Conservation (phyloP, 2,113 vertebrate genomes). For the Corydoras sp. region DNA sequence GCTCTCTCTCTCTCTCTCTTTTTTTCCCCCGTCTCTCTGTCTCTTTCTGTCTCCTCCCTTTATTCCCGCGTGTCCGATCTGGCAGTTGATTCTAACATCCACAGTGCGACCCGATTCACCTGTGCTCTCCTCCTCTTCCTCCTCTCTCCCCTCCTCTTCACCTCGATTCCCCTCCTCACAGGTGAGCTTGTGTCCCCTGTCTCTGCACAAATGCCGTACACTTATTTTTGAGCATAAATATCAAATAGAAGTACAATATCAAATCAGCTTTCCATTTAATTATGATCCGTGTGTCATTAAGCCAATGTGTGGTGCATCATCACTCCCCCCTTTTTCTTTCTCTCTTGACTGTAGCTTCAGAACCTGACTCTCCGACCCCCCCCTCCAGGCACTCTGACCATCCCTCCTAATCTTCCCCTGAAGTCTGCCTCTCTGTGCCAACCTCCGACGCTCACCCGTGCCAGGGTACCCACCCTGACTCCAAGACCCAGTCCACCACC, state of each 20-base stretch:
- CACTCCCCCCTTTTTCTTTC: background rate
- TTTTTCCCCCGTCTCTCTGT: no score
- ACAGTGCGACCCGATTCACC: slow-evolving; percentile 59
- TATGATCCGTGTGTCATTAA: background rate
- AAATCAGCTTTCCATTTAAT: no score
- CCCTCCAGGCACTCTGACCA: slow-evolving; percentile 56
- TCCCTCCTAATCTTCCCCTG: slow-evolving; percentile 61
- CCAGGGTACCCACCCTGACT: slow-evolving; percentile 27
- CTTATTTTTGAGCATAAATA: no score
- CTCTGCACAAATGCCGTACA: no score
- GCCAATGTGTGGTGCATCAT: background rate
- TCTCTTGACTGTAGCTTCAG: slow-evolving; percentile 54
- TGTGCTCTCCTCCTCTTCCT: slow-evolving; percentile 53
- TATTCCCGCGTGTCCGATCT: slow-evolving; percentile 29
- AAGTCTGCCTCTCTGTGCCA: slow-evolving; percentile 53
- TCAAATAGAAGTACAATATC: no score
- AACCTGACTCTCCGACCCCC: slow-evolving; percentile 62
- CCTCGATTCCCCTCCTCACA: slow-evolving; percentile 61
- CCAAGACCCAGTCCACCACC: slow-evolving; percentile 39
- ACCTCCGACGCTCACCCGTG: slow-evolving; percentile 41
- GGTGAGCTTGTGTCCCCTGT: slow-evolving; percentile 53
- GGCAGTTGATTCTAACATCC: slow-evolving; percentile 69
- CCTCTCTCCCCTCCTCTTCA: slow-evolving; percentile 48
- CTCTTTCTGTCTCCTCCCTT: slow-evolving; percentile 14
- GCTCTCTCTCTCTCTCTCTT: slow-evolving; percentile 21